Evolutionary conservation across 2,888 invertebrate species (phyloP).

Genomic region (Drosophila lacicola): DNA sequence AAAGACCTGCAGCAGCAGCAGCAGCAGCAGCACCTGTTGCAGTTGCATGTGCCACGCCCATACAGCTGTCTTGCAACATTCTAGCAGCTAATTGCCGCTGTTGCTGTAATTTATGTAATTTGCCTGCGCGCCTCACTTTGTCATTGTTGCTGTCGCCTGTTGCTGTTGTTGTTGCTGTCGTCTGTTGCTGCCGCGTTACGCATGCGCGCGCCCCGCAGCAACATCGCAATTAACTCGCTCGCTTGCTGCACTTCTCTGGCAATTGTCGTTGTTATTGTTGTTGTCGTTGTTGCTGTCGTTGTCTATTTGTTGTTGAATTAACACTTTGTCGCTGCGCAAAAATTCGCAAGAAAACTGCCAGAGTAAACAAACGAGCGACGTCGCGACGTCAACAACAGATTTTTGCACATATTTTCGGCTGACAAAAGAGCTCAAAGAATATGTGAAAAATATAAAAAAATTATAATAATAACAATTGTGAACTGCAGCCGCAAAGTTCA

Average conservation of each 20-base stretch:
- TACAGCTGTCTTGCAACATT: slow-evolving; percentile 1
- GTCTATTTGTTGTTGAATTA: slow-evolving; percentile 73
- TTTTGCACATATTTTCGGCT: slow-evolving; percentile 20
- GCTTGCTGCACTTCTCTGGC: slow-evolving; percentile 47
- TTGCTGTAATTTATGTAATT: slow-evolving; percentile 61
- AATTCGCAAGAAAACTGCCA: slow-evolving; percentile 51
- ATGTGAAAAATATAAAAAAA: slow-evolving; percentile 16
- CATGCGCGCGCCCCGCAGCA: slow-evolving; percentile 65
- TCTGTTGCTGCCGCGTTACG: slow-evolving; percentile 71
- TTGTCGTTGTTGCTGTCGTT: slow-evolving; percentile 17
- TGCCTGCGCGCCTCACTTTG: slow-evolving; percentile 38
- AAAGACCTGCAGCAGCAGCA: slow-evolving; percentile 9
- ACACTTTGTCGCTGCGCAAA: slow-evolving; percentile 65
- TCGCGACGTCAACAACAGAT: slow-evolving; percentile 32
- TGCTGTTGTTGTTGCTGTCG: slow-evolving; percentile 37
- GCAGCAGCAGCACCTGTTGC: slow-evolving; percentile 18
- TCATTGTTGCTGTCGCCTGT: slow-evolving; percentile 39
- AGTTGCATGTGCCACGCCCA: slow-evolving; percentile 48
- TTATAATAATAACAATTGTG: slow-evolving; percentile 44
- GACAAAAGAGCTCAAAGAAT: slow-evolving; percentile 24
- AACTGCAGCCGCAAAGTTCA: slow-evolving; percentile 42
- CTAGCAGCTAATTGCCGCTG: slow-evolving; percentile 10
- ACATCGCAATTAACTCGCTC: slow-evolving; percentile 53
- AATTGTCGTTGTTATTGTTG: slow-evolving; percentile 39
- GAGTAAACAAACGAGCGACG: slow-evolving; percentile 42